These are phyloP conservation scores for Lates japonicus DNA, from an alignment of 2,797 vertebrate species.

Conservation along the genomic window DNA sequence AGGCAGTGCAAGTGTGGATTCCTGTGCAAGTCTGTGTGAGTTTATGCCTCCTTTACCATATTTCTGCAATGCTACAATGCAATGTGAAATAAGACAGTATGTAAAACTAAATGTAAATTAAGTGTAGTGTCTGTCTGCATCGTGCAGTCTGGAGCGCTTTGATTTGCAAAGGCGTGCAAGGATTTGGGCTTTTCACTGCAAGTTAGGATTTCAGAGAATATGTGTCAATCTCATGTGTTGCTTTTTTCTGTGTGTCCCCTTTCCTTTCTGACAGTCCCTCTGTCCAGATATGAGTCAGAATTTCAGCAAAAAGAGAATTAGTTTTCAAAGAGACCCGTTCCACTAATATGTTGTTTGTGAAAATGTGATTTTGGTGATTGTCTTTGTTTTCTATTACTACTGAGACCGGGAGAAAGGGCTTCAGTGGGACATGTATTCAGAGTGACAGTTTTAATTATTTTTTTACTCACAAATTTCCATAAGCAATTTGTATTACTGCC, in stretches of 20 bases:
- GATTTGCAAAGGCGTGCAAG: background rate
- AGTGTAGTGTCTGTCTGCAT: background rate
- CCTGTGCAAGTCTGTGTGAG: slow-evolving; percentile 7
- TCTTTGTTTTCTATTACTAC: background rate
- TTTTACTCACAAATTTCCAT: background rate
- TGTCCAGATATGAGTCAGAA: background rate
- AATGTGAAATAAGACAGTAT: background rate
- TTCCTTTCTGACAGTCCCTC: background rate
- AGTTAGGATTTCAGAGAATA: background rate
- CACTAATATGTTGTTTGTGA: background rate
- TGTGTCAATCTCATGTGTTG: background rate
- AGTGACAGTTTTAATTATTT: background rate
- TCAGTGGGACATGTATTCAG: background rate
- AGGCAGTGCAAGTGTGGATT: slow-evolving; percentile 4
- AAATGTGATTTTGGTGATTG: background rate
- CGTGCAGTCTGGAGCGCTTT: background rate
- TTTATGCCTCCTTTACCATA: slow-evolving; percentile 3
- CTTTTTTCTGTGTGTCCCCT: background rate
- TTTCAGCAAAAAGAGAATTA: background rate
- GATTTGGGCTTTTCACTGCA: background rate
- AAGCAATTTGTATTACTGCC: background rate
- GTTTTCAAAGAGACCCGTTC: background rate
- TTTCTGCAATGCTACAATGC: background rate
- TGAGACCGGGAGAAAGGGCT: background rate
- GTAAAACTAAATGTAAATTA: too few species aligned